Evolutionary conservation across 2,888 invertebrate species (phyloP).

Genomic region (Aphidoletes aphidimyza): DNA sequence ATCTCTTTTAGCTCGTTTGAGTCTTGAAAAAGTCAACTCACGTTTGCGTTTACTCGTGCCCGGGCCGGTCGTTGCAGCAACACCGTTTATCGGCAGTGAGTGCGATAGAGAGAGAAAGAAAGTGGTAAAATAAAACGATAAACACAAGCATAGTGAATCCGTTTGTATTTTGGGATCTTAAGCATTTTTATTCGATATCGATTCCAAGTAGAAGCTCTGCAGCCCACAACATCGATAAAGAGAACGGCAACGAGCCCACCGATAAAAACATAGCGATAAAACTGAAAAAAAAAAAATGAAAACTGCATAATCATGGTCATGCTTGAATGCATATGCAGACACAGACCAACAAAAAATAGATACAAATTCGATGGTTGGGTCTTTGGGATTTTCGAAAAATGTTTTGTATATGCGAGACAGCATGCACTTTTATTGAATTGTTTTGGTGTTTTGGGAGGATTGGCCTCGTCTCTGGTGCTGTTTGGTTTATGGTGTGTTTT

Average conservation of each 20-base stretch:
- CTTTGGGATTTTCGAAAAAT: too few species aligned
- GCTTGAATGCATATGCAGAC: conserved; percentile 41
- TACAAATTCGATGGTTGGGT: conserved; percentile 35
- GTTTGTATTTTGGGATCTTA: background rate
- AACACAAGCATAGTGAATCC: background rate
- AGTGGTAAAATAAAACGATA: too few species aligned
- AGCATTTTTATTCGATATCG: conserved; percentile 28
- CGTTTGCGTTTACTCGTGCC: conserved; percentile 53
- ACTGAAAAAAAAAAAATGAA: conserved; percentile 5
- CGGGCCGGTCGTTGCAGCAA: background rate
- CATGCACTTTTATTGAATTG: background rate
- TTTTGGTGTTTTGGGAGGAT: background rate
- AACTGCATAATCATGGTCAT: conserved; percentile 54
- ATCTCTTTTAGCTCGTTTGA: conserved; percentile 4
- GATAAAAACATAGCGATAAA: background rate
- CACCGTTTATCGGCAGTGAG: background rate
- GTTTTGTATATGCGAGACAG: background rate
- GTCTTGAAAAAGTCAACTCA: conserved; percentile 50
- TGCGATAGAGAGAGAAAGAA: too few species aligned
- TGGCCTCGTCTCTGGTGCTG: too few species aligned
- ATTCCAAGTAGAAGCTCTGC: conserved; percentile 44
- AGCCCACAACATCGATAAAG: conserved; percentile 23
- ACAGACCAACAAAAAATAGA: too few species aligned
- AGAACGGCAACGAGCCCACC: background rate
- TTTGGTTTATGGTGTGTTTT: background rate